phyloP scores from a whole-genome alignment of 2,797 vertebrate genomes.

The Malurus splendens region DNA sequence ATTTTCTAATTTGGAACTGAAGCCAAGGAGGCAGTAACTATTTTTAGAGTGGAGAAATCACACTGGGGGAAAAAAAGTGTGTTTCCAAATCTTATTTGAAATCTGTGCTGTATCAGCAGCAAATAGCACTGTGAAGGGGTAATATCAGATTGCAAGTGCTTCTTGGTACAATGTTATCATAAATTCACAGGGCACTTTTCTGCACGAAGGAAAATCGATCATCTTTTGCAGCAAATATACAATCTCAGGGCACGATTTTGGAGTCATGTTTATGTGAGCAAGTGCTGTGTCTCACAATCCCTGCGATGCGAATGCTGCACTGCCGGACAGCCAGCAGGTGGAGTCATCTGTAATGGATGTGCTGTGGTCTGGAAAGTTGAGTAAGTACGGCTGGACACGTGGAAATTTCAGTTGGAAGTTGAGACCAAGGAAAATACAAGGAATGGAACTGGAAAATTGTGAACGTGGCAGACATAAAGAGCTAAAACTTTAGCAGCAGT shows the following conservation, averaged over 20 bases:
- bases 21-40: not conserved
- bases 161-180: not conserved
- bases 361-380: not conserved
- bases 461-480: not conserved
- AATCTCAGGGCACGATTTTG: not conserved
- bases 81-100: not conserved
- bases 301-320: fast-evolving
- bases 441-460: constrained; percentile 22
- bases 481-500: not conserved
- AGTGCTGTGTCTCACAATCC: fast-evolving
- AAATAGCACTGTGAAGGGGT: not conserved
- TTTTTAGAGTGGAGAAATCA: not conserved
- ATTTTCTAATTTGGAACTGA: not conserved
- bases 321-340: constrained; percentile 27
- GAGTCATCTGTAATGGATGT: not conserved
- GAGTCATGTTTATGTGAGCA: fast-evolving
- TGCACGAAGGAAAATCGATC: not conserved
- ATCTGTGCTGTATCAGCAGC: not conserved
- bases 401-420: constrained; percentile 21
- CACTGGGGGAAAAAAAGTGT: too few relatives aligned
- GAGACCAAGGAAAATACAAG: constrained; percentile 28
- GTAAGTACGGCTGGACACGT: not conserved
- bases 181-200: not conserved
- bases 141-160: not conserved
- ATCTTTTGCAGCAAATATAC: not conserved